Conservation (phyloP, 1,140 invertebrate species). For the Varroa destructor region DNA sequence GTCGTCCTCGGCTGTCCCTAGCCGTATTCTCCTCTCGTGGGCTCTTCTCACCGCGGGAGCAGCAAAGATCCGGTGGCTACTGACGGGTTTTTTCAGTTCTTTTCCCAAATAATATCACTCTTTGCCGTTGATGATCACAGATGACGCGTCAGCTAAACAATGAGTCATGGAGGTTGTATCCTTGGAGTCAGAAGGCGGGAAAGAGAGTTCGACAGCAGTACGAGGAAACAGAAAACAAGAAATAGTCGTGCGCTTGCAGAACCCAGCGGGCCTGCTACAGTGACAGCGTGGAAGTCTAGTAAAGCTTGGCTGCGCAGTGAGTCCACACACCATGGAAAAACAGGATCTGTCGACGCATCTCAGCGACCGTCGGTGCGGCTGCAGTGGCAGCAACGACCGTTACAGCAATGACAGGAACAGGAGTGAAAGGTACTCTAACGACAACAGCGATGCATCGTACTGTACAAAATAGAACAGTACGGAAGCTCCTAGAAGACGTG, state of each 20-base stretch:
- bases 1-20: too few species aligned
- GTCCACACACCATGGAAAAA: too few species aligned
- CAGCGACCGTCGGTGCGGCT: too few species aligned
- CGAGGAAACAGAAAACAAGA: not conserved
- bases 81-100: not conserved
- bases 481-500: too few species aligned
- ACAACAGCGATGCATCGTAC: too few species aligned
- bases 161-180: not conserved
- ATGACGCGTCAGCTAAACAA: not conserved
- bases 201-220: not conserved
- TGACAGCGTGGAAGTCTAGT: not conserved
- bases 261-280: not conserved
- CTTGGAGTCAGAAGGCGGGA: not conserved
- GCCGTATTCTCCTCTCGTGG: too few species aligned
- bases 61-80: not conserved
- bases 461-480: too few species aligned
- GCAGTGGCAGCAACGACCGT: too few species aligned
- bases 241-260: too few species aligned
- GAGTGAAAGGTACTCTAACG: too few species aligned
- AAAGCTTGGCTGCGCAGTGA: not conserved
- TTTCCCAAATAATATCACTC: conserved; percentile 27
- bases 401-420: too few species aligned
- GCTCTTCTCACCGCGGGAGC: not conserved
- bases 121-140: conserved; percentile 27
- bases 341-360: too few species aligned